Base-by-base conservation (phyloP, 2,797 vertebrate genomes). In the Brotula barbata region DNA sequence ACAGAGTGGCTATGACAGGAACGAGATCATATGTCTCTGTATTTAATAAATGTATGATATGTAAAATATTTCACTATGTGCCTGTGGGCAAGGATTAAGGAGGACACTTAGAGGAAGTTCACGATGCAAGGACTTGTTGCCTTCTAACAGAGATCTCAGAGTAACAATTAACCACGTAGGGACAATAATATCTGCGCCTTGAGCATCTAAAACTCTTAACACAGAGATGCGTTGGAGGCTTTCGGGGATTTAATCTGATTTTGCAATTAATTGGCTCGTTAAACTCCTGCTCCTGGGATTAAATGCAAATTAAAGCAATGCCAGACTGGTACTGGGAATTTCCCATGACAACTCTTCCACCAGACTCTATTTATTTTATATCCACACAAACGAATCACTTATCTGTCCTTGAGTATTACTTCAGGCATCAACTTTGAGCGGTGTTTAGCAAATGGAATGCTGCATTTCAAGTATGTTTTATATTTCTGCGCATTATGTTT, bases 251-350 rank as follows among this genome's bases (percentile, higher is more conserved):
- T 82, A 83, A 84, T 87, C 77, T 75, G 82, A 86, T 87, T 88
- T 79, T 47, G 68, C 72, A 86, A 86, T 84, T 88, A 89, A 87
- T 82, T 89, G 84, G 64, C 83, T 86, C 43, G 51, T 88, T 85
- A 85, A 83, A 83, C 64, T 68, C 64, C 59, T 68, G 60, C 83
- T 88, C 82, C 52, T 75, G 80, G 80, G 84, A 86, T 83, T 82
- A 82, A 79, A 85, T 1, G 15, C 69, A 88, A 88, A 85, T 82
- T 65, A 75, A 85, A 83, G 71, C 60, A 80, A 70, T 48, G 56
- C 11, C 57, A 64, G 63, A 77, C 60, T 6, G 41, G 47, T 54
- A 56, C 39, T 31, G 63, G 48, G 60, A 74, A 84, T 88, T 85
- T 88, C 85, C 84, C 83, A 66, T 74, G 80, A 81, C 40, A 0